Percentiles rank a stretch among this genome's conserved stretches.
Evolutionary conservation across 2,888 invertebrate species (phyloP).

Genomic region (Lepetodrilus schrolli): DNA sequence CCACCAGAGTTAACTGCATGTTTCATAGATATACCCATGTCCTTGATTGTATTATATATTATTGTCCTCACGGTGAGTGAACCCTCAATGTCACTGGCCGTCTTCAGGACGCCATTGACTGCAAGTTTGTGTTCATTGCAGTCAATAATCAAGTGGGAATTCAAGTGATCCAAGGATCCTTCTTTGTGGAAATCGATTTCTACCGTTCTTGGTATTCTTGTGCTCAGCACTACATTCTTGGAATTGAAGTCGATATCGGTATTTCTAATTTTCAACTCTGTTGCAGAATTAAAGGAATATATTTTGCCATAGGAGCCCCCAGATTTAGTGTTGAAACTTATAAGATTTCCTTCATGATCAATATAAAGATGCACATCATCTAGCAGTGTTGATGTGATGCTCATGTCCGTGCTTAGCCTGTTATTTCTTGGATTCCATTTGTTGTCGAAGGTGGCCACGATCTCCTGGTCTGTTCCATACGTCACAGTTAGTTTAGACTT

Average conservation of each 20-base stretch:
- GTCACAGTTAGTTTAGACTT: constrained; percentile 28
- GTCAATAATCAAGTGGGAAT: background rate
- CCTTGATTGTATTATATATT: constrained; percentile 15
- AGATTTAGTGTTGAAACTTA: background rate
- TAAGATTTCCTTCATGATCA: background rate
- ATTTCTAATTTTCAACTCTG: background rate
- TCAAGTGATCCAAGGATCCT: background rate
- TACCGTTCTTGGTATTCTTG: no score
- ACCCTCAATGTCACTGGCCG: background rate
- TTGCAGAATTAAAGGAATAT: background rate
- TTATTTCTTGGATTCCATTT: background rate
- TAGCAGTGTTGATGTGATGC: background rate
- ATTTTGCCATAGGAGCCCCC: background rate
- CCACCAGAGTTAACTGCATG: constrained; percentile 35
- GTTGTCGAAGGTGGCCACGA: constrained; percentile 32
- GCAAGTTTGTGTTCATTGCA: background rate
- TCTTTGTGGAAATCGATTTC: constrained; percentile 6
- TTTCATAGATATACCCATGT: constrained; percentile 35
- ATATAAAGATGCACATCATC: background rate
- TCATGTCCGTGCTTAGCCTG: background rate
- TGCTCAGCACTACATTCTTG: background rate
- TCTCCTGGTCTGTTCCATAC: constrained; percentile 19
- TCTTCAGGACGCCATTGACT: background rate
- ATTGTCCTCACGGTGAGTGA: constrained; percentile 31
- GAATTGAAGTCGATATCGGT: background rate